These are phyloP conservation scores for Microplitis manilae DNA, from an alignment of 2,888 invertebrate genomes.

Conservation along the genomic window DNA sequence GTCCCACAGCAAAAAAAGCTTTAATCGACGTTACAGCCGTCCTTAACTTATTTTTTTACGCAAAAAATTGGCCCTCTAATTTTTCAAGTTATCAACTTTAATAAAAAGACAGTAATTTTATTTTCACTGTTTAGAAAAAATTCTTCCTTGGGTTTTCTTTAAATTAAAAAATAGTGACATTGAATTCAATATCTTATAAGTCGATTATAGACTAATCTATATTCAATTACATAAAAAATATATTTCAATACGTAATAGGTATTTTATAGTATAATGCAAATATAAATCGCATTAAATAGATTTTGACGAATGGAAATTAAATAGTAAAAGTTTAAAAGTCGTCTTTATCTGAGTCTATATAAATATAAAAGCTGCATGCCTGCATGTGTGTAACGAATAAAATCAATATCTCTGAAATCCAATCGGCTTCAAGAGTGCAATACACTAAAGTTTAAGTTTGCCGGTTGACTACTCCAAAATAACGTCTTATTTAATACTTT, in stretches of 20 bases:
- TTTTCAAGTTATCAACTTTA: too few relatives aligned
- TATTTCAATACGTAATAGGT: background rate
- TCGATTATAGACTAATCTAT: background rate
- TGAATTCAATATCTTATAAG: background rate
- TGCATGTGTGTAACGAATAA: background rate
- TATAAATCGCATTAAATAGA: background rate
- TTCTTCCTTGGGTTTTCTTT: too few relatives aligned
- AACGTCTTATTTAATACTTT: conserved; percentile 20
- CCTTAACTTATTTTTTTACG: too few relatives aligned
- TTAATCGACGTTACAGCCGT: too few relatives aligned
- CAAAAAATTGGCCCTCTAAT: too few relatives aligned
- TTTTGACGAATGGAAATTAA: conserved; percentile 13
- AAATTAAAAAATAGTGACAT: too few relatives aligned
- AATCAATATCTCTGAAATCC: conserved; percentile 27
- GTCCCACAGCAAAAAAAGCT: too few relatives aligned
- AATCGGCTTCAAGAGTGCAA: conserved; percentile 22
- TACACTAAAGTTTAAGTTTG: conserved; percentile 29
- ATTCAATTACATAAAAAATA: background rate
- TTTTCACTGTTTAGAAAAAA: too few relatives aligned
- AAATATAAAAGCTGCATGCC: background rate
- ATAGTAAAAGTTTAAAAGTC: conserved; percentile 13
- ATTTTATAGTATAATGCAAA: background rate
- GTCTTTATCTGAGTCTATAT: background rate
- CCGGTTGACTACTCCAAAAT: conserved; percentile 21
- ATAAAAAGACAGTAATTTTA: too few relatives aligned